Evolutionary conservation across 2,797 vertebrate genomes (phyloP).

Genomic region (Poecilia wingei): DNA sequence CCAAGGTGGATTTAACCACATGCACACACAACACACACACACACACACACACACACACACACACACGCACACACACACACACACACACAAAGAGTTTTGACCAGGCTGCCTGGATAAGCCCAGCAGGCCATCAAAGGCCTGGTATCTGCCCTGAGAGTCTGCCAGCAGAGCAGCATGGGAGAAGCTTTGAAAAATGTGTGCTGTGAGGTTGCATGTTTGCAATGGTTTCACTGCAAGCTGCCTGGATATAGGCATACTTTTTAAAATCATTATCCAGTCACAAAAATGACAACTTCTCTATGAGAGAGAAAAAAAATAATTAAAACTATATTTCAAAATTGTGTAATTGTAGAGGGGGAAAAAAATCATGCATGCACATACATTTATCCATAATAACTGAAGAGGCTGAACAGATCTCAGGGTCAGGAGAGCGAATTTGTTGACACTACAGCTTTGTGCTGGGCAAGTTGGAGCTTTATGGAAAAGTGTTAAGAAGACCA

Average conservation of each 20-base stretch:
- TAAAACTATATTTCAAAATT: neutral
- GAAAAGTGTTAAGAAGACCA: neutral
- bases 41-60: constrained; percentile 47
- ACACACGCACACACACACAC: constrained; percentile 54
- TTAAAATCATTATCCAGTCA: constrained; percentile 4
- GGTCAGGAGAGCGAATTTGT: neutral
- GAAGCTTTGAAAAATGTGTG: constrained; percentile 48
- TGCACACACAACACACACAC: constrained; percentile 49
- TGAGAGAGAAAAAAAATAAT: neutral
- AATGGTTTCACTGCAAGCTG: constrained; percentile 7
- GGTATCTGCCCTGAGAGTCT: constrained; percentile 63
- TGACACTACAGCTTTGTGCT: neutral
- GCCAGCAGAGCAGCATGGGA: constrained; percentile 46
- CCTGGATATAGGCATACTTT: constrained; percentile 23
- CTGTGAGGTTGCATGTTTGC: constrained; percentile 45
- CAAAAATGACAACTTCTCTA: constrained; percentile 3
- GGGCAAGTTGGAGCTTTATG: neutral
- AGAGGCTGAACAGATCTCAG: neutral
- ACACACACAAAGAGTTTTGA: constrained; percentile 35
- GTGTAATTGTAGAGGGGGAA: neutral
- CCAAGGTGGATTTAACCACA: constrained; percentile 79
- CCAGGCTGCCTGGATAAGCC: constrained; percentile 62
- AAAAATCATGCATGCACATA: neutral
- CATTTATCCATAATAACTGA: neutral
- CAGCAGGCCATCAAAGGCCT: constrained; percentile 65